Evolutionary conservation across 2,888 invertebrate genomes (phyloP).

Genomic region (Prostheceraeus crozeri): DNA sequence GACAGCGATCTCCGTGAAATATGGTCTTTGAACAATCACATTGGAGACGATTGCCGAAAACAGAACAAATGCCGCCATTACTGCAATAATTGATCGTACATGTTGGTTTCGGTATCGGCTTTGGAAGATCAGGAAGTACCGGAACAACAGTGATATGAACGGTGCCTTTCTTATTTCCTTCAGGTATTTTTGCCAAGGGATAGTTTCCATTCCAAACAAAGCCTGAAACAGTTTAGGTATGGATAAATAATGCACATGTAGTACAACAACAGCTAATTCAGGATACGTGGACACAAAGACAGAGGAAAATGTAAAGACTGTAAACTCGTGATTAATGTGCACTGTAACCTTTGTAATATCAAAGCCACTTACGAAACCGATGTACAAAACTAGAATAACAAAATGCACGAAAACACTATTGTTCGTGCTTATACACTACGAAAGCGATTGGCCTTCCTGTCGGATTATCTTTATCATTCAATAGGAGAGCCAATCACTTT

Average conservation of each 20-base stretch:
- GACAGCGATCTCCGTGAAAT: not conserved
- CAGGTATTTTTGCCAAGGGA: not conserved
- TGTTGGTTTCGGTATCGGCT: not conserved
- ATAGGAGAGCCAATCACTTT: too few species aligned
- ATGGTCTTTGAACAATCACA: constrained; percentile 13
- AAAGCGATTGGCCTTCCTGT: too few species aligned
- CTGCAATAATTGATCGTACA: constrained; percentile 11
- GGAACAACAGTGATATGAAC: not conserved
- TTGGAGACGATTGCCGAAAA: not conserved
- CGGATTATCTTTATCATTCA: too few species aligned
- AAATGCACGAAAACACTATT: too few species aligned
- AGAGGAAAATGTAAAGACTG: too few species aligned
- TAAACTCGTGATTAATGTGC: too few species aligned
- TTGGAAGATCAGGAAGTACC: not conserved
- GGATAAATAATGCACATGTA: not conserved
- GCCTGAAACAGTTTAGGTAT: constrained; percentile 5
- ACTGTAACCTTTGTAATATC: too few species aligned
- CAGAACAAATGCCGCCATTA: constrained; percentile 1
- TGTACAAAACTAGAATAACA: too few species aligned
- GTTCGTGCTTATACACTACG: too few species aligned
- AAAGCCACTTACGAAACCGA: too few species aligned
- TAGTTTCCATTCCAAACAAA: constrained; percentile 33
- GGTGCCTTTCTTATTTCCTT: not conserved
- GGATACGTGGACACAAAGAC: too few species aligned
- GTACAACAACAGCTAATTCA: too few species aligned